Evolutionary conservation across 2,888 invertebrate genomes (phyloP).

Genomic region (Perizoma affinitatum): DNA sequence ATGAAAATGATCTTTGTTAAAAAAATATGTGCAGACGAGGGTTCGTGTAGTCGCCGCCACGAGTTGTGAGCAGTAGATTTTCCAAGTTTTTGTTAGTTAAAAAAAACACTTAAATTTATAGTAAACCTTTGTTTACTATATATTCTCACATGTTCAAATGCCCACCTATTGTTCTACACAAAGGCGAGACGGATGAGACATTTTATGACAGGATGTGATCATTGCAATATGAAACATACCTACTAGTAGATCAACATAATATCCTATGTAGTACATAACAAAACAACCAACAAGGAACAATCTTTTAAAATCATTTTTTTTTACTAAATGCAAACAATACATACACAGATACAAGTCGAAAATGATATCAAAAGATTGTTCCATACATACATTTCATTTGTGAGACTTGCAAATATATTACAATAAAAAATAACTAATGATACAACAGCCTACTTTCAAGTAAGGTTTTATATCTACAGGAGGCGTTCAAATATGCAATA

Average conservation of each 20-base stretch:
- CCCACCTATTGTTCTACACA: too few species aligned
- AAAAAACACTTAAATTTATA: too few species aligned
- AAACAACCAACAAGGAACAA: not conserved
- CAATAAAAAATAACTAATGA: not conserved
- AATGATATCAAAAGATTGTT: conserved; percentile 2
- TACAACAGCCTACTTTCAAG: conserved; percentile 18
- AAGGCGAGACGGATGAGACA: too few species aligned
- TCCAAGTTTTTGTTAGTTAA: not conserved
- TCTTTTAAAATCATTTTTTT: conserved; percentile 2
- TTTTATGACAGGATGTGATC: not conserved
- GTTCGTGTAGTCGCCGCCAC: not conserved
- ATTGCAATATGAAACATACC: not conserved
- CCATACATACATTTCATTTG: conserved; percentile 5
- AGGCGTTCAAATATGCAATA: not conserved
- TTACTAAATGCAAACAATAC: conserved; percentile 2
- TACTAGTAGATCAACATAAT: not conserved
- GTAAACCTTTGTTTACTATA: too few species aligned
- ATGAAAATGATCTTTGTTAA: too few species aligned
- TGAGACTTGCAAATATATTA: conserved; percentile 4
- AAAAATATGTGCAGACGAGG: too few species aligned
- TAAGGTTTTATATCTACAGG: not conserved
- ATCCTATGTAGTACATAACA: not conserved
- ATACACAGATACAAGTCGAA: conserved; percentile 2
- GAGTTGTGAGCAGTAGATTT: not conserved
- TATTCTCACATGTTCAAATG: too few species aligned